Evolutionary conservation across 2,888 invertebrate genomes (phyloP).

Genomic region (Rhingia rostrata): DNA sequence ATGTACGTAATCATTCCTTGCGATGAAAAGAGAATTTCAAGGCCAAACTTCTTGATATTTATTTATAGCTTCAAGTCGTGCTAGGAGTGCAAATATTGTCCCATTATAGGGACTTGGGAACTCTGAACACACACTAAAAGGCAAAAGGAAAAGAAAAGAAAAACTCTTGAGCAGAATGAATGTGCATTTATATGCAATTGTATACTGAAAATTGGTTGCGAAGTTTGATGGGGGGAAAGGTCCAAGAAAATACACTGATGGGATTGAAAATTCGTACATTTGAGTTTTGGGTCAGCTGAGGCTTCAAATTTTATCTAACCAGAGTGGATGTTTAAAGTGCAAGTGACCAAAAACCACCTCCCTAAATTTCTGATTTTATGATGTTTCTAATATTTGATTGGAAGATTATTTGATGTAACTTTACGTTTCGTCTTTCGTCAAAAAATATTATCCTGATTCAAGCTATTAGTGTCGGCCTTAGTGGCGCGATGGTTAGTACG

Average conservation of each 20-base stretch:
- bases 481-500: no score
- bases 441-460: no score
- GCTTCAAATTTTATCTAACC: no score
- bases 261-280: background rate
- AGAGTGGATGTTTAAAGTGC: no score
- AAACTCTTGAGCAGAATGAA: slow-evolving; percentile 28
- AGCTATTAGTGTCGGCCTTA: no score
- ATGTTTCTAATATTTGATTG: no score
- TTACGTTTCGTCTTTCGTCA: no score
- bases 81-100: slow-evolving; percentile 80
- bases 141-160: background rate
- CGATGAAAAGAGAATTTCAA: slow-evolving; percentile 74
- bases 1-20: slow-evolving; percentile 64
- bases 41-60: slow-evolving; percentile 74
- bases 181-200: slow-evolving; percentile 70
- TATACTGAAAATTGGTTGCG: slow-evolving; percentile 2
- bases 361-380: no score
- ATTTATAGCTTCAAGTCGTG: slow-evolving; percentile 77
- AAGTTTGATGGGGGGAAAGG: background rate
- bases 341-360: no score
- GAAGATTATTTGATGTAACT: no score
- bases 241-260: slow-evolving; percentile 6
- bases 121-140: background rate
- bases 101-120: slow-evolving; percentile 75
- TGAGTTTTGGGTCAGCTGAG: background rate